Evolutionary conservation across 2,888 invertebrate genomes (phyloP), one percentile per base, ranked within the genome.

Genomic region (Idaea biselata): DNA sequence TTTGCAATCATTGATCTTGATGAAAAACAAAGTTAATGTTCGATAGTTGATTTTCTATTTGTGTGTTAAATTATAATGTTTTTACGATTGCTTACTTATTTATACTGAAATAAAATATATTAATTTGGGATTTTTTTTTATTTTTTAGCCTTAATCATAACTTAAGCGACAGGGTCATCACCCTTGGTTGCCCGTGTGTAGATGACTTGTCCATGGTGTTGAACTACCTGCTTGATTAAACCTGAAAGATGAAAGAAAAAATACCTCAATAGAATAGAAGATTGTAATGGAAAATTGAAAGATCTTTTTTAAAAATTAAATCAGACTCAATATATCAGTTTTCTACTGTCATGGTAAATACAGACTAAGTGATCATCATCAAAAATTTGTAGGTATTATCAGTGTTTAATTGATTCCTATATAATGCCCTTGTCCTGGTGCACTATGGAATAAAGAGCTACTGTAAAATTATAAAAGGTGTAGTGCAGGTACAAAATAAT

Each of bases 111-210:
- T 55, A 68, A 73, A 65, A 68, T 60, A 54, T 55, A 25, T 0
- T 54, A 17, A 0, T 66, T 71, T 72, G 65, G 63, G 56, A 58
- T 17, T 85, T 87, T 84, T 82, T 81, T 84, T 85, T 82, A 81
- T 87, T 87, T 87, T 88, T 87, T 83, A 69, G 82, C 81, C 87
- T 90, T 89, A 90, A 81, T 74, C 84, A 87, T 89, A 86, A 74
- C 65, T 94, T 96, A 96, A 78, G 95, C 95, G 81, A 94, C 95
- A 68, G 95, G 95, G 84, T 98, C 98, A 84, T 98, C 98, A 78
- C 96, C 97, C 94, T 99, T 99, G 58, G 98, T 99, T 64, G 98
- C 97, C 85, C 99, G 94, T 44, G 99, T 99, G 94, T 99, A 99
- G 88, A 99, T 99, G 71, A 98, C 94, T 93, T 99, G 99, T 61